phyloP scores from a whole-genome alignment of 2,113 vertebrate genomes.

The Bombycilla garrulus region DNA sequence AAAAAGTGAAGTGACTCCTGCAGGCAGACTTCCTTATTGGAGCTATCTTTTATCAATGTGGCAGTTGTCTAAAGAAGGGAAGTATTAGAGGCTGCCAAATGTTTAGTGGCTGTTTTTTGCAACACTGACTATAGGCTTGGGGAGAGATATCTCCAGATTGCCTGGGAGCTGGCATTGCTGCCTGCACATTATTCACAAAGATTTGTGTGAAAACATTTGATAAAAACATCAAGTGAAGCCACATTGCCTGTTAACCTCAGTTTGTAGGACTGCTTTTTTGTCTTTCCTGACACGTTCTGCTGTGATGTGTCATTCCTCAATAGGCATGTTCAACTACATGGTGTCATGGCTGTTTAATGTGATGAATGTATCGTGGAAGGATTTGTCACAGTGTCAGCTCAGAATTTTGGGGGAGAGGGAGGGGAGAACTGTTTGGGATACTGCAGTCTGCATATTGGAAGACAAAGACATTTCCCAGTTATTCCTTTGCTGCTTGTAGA shows the following conservation, averaged over 20 bases:
- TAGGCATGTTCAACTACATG: not conserved
- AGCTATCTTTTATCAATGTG: not conserved
- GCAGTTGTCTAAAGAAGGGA: conserved; percentile 9
- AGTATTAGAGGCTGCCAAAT: not conserved
- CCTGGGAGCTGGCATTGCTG: not conserved
- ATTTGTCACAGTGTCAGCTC: not conserved
- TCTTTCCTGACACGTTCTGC: not conserved
- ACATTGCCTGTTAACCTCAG: not conserved
- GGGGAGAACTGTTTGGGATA: not conserved
- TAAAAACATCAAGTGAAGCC: not conserved
- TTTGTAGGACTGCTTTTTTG: not conserved
- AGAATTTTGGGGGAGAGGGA: not conserved
- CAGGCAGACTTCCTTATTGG: not conserved
- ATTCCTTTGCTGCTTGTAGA: not conserved
- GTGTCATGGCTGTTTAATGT: not conserved
- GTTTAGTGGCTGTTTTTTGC: conserved; percentile 30
- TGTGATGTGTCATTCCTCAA: not conserved
- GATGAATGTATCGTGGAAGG: not conserved
- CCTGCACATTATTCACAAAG: not conserved
- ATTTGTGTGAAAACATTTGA: conserved; percentile 18
- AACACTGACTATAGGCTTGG: not conserved
- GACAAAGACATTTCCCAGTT: not conserved
- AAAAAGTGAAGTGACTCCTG: not conserved
- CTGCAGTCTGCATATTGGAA: not conserved
- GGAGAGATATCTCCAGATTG: not conserved